These are phyloP conservation scores for Troides aeacus DNA, from an alignment of 2,888 invertebrate genomes.

Conservation along the genomic window DNA sequence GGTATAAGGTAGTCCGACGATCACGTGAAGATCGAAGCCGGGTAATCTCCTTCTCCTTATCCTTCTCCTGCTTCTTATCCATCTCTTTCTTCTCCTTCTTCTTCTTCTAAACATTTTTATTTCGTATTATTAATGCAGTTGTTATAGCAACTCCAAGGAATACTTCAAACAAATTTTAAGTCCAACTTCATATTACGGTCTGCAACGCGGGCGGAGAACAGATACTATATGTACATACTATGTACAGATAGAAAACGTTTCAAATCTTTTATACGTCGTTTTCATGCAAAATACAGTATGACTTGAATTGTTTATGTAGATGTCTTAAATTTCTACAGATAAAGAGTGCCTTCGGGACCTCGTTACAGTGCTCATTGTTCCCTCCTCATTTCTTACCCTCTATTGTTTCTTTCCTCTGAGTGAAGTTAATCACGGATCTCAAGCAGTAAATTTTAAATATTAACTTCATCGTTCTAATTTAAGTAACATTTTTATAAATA, in stretches of 20 bases:
- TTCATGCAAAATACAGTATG: slow-evolving; percentile 9
- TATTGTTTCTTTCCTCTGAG: slow-evolving; percentile 24
- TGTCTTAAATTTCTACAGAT: slow-evolving; percentile 23
- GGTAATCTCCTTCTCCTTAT: too few relatives aligned
- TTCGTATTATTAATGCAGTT: too few relatives aligned
- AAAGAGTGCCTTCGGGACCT: slow-evolving; percentile 23
- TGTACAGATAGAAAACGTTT: too few relatives aligned
- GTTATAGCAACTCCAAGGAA: too few relatives aligned
- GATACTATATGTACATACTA: too few relatives aligned
- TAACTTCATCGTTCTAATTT: neutral
- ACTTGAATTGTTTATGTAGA: slow-evolving; percentile 26
- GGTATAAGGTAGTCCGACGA: too few relatives aligned
- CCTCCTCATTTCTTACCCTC: slow-evolving; percentile 17
- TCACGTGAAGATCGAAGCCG: too few relatives aligned
- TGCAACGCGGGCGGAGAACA: too few relatives aligned
- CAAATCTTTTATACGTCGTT: neutral
- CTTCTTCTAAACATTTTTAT: neutral
- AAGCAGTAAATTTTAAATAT: slow-evolving; percentile 23
- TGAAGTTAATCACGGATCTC: slow-evolving; percentile 21
- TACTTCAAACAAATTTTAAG: too few relatives aligned
- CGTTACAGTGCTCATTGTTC: slow-evolving; percentile 26
- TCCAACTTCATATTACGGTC: too few relatives aligned
- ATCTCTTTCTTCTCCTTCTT: neutral
- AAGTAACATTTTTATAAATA: slow-evolving; percentile 2
- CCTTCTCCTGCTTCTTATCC: too few relatives aligned